Evolutionary conservation across 1,140 invertebrate species (phyloP).

Genomic region (Ruditapes philippinarum): DNA sequence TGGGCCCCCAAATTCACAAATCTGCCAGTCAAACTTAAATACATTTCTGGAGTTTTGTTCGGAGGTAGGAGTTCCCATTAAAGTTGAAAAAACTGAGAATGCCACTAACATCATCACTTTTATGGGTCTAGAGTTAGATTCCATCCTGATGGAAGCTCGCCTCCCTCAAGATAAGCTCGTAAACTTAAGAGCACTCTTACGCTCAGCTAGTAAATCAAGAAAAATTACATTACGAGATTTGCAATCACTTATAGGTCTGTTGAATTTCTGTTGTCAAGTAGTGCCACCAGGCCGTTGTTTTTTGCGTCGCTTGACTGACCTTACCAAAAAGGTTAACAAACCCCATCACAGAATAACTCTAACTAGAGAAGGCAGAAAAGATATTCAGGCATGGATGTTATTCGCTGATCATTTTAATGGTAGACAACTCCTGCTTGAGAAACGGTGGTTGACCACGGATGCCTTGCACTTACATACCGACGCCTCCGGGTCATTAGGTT

Average conservation of each 20-base stretch:
- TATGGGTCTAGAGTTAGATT: constrained; percentile 56
- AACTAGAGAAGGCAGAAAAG: constrained; percentile 34
- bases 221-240: constrained; percentile 45
- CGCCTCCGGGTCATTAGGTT: constrained; percentile 33
- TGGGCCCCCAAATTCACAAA: background rate
- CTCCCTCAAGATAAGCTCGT: constrained; percentile 55
- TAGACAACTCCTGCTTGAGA: constrained; percentile 10
- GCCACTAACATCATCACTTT: constrained; percentile 29
- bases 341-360: constrained; percentile 61
- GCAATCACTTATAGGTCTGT: constrained; percentile 58
- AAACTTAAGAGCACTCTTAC: constrained; percentile 12
- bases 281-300: constrained; percentile 55
- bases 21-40: background rate
- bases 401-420: constrained; percentile 66
- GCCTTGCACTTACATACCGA: constrained; percentile 48
- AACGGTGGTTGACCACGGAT: constrained; percentile 26
- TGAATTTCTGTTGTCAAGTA: constrained; percentile 63
- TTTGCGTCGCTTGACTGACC: constrained; percentile 56
- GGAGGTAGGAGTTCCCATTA: constrained; percentile 59
- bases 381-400: constrained; percentile 12
- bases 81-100: constrained; percentile 44
- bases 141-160: constrained; percentile 42
- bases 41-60: constrained; percentile 19
- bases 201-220: background rate
- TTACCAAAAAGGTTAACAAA: constrained; percentile 51